Conservation (phyloP, 2,888 invertebrate species). For the Lutraria lutraria region DNA sequence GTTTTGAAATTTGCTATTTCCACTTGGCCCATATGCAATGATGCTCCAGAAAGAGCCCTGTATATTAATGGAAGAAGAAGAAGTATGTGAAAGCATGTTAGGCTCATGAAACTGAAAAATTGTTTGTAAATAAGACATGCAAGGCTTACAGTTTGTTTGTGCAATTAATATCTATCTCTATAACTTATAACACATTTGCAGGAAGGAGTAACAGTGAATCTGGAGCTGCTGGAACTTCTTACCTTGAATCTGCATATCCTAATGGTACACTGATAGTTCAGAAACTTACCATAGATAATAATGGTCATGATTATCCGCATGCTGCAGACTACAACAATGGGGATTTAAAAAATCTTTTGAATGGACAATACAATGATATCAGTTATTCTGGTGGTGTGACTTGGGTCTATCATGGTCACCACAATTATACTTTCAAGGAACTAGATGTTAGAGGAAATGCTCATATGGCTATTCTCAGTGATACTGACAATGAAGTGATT, state of each 20-base stretch:
- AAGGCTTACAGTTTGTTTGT: too few species aligned
- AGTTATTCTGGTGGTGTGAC: constrained; percentile 77
- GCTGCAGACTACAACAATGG: constrained; percentile 57
- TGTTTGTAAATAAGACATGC: too few species aligned
- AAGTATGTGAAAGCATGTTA: too few species aligned
- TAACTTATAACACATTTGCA: constrained; percentile 30
- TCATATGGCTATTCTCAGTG: constrained; percentile 79
- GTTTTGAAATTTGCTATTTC: too few species aligned
- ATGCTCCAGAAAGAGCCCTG: too few species aligned
- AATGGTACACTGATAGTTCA: constrained; percentile 57
- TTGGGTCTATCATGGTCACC: constrained; percentile 72
- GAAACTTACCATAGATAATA: constrained; percentile 74
- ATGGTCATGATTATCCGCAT: constrained; percentile 74
- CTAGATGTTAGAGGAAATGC: constrained; percentile 76
- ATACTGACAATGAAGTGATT: constrained; percentile 68
- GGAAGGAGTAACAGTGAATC: constrained; percentile 73
- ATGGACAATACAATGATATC: constrained; percentile 76
- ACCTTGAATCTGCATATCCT: constrained; percentile 66
- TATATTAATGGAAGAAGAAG: too few species aligned
- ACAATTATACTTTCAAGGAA: constrained; percentile 69
- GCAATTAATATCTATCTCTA: too few species aligned
- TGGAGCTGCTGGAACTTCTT: constrained; percentile 79
- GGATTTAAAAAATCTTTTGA: constrained; percentile 69
- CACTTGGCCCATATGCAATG: too few species aligned
- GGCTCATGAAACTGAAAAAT: too few species aligned